Percentiles rank a stretch among this genome's conserved stretches.
These are phyloP conservation scores for Disparrhopalites patrizii DNA, from an alignment of 2,888 invertebrate species.

Conservation along the genomic window DNA sequence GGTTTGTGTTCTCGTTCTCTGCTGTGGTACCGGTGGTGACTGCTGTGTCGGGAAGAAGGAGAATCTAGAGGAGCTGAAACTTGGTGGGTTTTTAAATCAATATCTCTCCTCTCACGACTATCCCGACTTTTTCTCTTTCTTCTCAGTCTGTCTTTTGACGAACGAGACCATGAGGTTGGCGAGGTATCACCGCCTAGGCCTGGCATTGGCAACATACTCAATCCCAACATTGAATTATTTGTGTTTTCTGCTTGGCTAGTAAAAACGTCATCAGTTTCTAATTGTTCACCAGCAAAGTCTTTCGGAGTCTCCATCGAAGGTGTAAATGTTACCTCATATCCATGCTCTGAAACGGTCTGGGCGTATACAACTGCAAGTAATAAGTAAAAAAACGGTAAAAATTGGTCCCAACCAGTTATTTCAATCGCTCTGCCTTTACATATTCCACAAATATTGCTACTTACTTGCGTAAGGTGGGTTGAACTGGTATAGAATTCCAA, in stretches of 20 bases:
- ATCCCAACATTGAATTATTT: neutral
- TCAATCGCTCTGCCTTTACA: neutral
- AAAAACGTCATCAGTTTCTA: neutral
- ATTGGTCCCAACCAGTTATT: neutral
- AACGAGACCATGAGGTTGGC: neutral
- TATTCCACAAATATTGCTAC: neutral
- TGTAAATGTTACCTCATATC: slow-evolving; percentile 46
- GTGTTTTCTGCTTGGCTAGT: neutral
- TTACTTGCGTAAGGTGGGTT: slow-evolving; percentile 47
- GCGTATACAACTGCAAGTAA: slow-evolving; percentile 45
- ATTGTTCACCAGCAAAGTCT: slow-evolving; percentile 23
- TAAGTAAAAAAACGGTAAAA: neutral
- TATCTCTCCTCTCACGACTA: neutral
- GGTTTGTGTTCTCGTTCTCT: neutral
- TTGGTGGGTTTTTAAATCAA: neutral
- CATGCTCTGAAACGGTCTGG: slow-evolving; percentile 45
- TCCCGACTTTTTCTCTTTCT: neutral
- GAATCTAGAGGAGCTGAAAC: neutral
- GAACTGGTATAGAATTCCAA: slow-evolving; percentile 48
- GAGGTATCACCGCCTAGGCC: neutral
- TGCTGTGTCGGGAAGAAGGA: neutral
- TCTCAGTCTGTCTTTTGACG: neutral
- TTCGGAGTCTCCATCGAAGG: slow-evolving; percentile 39
- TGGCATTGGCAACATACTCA: neutral
- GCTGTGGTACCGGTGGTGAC: neutral